Conservation (phyloP, 2,797 vertebrate species). For the Acestrorhynchus altus region DNA sequence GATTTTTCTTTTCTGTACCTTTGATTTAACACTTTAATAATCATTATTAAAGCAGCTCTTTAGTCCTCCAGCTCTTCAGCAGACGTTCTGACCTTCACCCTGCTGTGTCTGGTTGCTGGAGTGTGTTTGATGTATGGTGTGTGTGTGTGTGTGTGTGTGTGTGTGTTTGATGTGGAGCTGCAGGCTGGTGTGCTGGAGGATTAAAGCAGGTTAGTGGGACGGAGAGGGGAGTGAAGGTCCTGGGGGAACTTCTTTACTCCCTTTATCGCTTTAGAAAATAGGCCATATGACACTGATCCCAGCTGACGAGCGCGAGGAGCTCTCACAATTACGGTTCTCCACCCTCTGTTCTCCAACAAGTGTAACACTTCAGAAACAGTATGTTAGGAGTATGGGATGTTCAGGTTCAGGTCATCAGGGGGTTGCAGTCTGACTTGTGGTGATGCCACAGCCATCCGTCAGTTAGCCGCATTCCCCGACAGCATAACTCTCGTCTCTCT, state of each 20-base stretch:
- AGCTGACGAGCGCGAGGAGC: not conserved
- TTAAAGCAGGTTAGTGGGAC: constrained; percentile 58
- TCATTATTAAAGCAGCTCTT: no score
- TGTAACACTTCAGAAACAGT: no score
- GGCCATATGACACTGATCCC: not conserved
- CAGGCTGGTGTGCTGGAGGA: constrained; percentile 17
- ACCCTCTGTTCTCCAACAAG: no score
- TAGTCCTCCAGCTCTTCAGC: not conserved
- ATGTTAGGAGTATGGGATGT: no score
- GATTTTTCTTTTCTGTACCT: no score
- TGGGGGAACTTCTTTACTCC: not conserved
- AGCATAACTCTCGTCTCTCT: no score
- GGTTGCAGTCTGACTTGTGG: no score
- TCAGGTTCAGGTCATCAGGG: no score
- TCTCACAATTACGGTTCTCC: not conserved
- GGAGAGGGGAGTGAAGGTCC: not conserved
- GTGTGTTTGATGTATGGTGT: constrained; percentile 37
- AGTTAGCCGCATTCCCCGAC: no score
- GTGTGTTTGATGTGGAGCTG: constrained; percentile 32
- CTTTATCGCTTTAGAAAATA: not conserved
- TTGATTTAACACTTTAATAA: no score
- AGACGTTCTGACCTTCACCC: constrained; percentile 3
- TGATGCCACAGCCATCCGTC: no score
- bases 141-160: constrained; percentile 21
- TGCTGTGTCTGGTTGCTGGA: not conserved